A percentile compares a stretch with the other conserved stretches of the same genome.
Evolutionary conservation across 2,797 vertebrate genomes (phyloP).

Genomic region (Acanthurus lineatus): DNA sequence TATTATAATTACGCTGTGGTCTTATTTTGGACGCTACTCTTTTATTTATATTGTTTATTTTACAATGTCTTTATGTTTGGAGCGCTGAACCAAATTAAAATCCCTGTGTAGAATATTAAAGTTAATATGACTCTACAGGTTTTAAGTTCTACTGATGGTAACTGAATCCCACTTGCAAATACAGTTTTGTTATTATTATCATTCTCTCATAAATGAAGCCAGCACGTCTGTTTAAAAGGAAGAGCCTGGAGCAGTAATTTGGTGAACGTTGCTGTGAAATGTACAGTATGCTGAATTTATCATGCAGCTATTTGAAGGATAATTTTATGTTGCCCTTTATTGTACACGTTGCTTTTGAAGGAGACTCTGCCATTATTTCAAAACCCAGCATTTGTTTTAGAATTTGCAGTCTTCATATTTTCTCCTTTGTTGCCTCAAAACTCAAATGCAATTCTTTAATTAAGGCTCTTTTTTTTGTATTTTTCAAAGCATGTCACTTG

Average conservation of each 20-base stretch:
- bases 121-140: too few species aligned
- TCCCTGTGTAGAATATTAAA: too few species aligned
- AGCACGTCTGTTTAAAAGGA: background rate
- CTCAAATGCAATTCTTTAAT: background rate
- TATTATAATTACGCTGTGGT: too few species aligned
- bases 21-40: too few species aligned
- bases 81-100: too few species aligned
- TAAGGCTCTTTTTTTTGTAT: too few species aligned
- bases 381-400: background rate
- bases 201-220: background rate
- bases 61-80: too few species aligned
- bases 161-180: background rate
- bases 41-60: too few species aligned
- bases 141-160: background rate
- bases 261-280: slow-evolving; percentile 13
- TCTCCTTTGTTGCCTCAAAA: background rate
- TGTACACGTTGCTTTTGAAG: background rate
- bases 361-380: background rate
- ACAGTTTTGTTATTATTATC: background rate
- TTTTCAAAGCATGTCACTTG: slow-evolving; percentile 2
- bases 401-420: background rate
- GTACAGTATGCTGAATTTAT: slow-evolving; percentile 15
- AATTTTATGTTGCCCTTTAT: background rate
- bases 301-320: background rate
- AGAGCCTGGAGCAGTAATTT: background rate